These are phyloP conservation scores for Eupeodes latifasciatus DNA, from an alignment of 2,888 invertebrate species.

Conservation along the genomic window DNA sequence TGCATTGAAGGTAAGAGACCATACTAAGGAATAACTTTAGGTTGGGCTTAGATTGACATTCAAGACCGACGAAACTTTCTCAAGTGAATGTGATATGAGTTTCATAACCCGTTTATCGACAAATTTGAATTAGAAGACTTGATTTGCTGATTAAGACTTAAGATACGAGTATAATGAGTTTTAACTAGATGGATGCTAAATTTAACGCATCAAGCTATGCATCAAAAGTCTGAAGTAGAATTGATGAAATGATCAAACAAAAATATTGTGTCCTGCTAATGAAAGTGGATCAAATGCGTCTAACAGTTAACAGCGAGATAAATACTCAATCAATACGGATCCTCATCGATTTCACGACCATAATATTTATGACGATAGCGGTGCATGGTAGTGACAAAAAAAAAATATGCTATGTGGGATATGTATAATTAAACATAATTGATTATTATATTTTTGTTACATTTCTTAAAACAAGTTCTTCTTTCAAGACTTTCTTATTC, in stretches of 20 bases:
- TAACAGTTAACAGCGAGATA: conserved; percentile 17
- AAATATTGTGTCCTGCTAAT: conserved; percentile 22
- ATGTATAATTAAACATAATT: no score
- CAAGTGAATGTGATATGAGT: conserved; percentile 20
- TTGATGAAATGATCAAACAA: neutral
- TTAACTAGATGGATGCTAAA: neutral
- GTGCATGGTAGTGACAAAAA: neutral
- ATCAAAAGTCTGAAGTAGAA: conserved; percentile 8
- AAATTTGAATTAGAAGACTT: neutral
- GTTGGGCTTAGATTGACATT: neutral
- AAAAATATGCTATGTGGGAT: neutral
- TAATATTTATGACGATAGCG: neutral
- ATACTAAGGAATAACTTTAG: neutral
- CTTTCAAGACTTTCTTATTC: conserved; percentile 16
- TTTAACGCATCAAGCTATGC: neutral
- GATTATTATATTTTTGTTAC: neutral
- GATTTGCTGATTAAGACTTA: neutral
- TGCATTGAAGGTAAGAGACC: neutral
- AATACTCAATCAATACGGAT: neutral
- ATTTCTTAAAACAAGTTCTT: neutral
- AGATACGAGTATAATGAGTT: conserved; percentile 3
- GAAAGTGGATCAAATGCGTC: conserved; percentile 59
- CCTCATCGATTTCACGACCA: neutral
- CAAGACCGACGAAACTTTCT: conserved; percentile 1
- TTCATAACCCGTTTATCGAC: neutral